These are phyloP conservation scores for Coregonus suidteri DNA, from an alignment of 2,797 vertebrate genomes.

Conservation along the genomic window DNA sequence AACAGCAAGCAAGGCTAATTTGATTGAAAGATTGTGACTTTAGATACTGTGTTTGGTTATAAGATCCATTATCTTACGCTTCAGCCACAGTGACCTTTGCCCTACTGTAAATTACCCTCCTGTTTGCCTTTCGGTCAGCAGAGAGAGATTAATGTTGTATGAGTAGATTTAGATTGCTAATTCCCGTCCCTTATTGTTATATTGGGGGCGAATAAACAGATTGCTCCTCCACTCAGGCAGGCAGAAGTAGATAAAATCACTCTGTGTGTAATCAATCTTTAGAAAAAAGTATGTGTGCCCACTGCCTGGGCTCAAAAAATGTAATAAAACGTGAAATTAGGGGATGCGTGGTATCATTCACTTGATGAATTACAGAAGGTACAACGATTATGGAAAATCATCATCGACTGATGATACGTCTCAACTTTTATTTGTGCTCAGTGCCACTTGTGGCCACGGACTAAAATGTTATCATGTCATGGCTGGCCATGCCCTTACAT, in stretches of 20 bases:
- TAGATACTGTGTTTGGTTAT: too few relatives aligned
- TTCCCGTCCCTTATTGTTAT: slow-evolving; percentile 74
- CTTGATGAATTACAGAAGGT: slow-evolving; percentile 87
- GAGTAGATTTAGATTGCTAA: slow-evolving; percentile 74
- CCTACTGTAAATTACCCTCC: slow-evolving; percentile 70
- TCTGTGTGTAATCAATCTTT: slow-evolving; percentile 83
- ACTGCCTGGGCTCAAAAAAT: slow-evolving; percentile 75
- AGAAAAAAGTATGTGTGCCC: slow-evolving; percentile 64
- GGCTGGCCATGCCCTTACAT: slow-evolving; percentile 67
- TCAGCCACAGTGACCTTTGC: slow-evolving; percentile 56
- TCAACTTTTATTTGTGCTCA: slow-evolving; percentile 86
- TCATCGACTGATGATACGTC: slow-evolving; percentile 87
- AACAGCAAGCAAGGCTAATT: too few relatives aligned
- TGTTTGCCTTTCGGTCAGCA: slow-evolving; percentile 59
- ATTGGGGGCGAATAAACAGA: slow-evolving; percentile 78
- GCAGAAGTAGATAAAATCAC: slow-evolving; percentile 71
- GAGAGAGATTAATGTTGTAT: slow-evolving; percentile 66
- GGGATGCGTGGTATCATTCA: slow-evolving; percentile 84
- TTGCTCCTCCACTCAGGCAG: slow-evolving; percentile 72
- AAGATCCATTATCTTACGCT: slow-evolving; percentile 38
- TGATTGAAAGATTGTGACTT: too few relatives aligned
- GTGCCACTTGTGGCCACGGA: slow-evolving; percentile 70
- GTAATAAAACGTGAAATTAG: slow-evolving; percentile 87
- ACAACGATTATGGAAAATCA: slow-evolving; percentile 90
- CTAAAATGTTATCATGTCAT: slow-evolving; percentile 77